Evolutionary conservation across 2,888 invertebrate species (phyloP), one percentile per base, ranked within the genome.

Genomic region (Philaethria dido): DNA sequence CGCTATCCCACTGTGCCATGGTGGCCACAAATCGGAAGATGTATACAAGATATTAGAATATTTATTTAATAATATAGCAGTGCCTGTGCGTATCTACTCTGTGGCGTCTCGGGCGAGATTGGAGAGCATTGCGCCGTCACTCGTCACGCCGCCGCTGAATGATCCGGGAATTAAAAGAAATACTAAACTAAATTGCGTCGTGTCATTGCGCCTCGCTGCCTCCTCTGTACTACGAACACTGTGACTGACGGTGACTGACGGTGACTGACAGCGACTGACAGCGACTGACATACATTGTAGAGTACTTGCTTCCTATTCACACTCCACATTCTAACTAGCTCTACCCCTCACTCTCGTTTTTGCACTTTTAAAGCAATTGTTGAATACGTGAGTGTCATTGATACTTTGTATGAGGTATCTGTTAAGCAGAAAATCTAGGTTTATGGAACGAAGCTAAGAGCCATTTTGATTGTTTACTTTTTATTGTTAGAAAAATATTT

Each of bases 131-230:
- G 74, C 71, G 70, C 66, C 63, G 69, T 65, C 64, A 60, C 63
- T 60, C 59, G 68, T 57, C 64, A 64, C 59, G 71, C 61, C 64
- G 52, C 61, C 59, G 39, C 66, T 62, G 70, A 71, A 60, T 68
- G 67, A 69, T 69, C 45, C 61, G 66, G 47, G 63, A 68, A 70
- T 72, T 70, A 71, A 72, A 73, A 74, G 73, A 73, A 72, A 74
- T 71, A 71, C 70, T 62, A 68, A 68, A 73, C 74, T 70, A 72
- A 72, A 73, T 73, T 74, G 73, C 69, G 64, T 36, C 64, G 55
- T 66, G 69, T 73, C 68, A 71, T 69, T 69, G 69, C 68, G 45
- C 62, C 47, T 33, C 59, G 45, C 39, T 16, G 50, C 25, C 50
- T 29, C 29, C 55, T 1, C 6, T 39, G 39, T 39, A 42, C 57